Conservation (phyloP, 2,797 vertebrate species). For the Buceros bicornis region DNA sequence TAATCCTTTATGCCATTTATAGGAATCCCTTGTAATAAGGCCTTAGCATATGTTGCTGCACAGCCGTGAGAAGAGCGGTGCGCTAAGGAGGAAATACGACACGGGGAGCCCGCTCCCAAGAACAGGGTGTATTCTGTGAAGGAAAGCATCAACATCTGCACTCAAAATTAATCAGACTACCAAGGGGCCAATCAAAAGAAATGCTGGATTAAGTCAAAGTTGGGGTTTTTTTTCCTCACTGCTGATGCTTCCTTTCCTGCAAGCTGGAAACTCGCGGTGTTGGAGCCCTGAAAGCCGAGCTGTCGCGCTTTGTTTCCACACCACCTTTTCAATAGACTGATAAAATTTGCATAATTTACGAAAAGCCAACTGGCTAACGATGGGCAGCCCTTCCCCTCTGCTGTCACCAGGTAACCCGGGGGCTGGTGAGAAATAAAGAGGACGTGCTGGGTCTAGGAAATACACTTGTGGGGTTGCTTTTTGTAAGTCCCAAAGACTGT, state of each 20-base stretch:
- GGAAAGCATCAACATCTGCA: constrained; percentile 26
- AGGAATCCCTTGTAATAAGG: constrained; percentile 77
- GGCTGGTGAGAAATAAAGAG: not conserved
- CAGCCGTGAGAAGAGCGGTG: not conserved
- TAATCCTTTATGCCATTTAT: constrained; percentile 79
- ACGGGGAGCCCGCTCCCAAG: not conserved
- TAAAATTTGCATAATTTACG: not conserved
- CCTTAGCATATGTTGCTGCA: constrained; percentile 58
- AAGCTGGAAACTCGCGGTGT: not conserved
- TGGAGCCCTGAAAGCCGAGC: not conserved
- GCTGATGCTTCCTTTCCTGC: not conserved
- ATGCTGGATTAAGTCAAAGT: not conserved
- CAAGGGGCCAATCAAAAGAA: not conserved
- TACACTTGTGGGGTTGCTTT: not conserved
- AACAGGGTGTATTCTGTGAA: not conserved
- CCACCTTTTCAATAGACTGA: not conserved
- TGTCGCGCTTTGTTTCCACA: not conserved
- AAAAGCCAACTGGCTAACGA: not conserved
- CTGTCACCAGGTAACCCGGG: not conserved
- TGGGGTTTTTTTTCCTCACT: not conserved
- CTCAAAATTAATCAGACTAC: constrained; percentile 17
- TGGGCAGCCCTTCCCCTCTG: not conserved
- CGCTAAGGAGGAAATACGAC: not conserved
- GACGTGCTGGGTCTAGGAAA: not conserved
- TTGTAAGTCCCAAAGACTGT: not conserved